Conservation (phyloP, 2,113 vertebrate species). For the Atlantisia rogersi region DNA sequence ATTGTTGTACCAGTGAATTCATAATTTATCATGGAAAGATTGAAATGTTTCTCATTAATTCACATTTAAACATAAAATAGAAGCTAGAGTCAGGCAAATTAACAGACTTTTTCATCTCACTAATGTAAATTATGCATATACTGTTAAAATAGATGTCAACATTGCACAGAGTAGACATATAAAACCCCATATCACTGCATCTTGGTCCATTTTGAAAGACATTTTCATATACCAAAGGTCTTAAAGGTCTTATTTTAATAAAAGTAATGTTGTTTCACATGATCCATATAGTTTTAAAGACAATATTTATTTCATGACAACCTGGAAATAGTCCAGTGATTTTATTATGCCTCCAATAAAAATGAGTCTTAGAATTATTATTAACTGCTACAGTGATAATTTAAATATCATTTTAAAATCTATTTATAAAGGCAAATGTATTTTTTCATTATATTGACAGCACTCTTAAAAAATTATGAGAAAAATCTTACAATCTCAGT, state of each 20-base stretch:
- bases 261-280: not conserved
- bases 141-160: not conserved
- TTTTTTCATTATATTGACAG: not conserved
- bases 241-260: not conserved
- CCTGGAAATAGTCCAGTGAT: not conserved
- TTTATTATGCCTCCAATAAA: not conserved
- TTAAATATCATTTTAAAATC: not conserved
- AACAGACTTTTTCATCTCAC: not conserved
- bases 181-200: not conserved
- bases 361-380: not conserved
- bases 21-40: not conserved
- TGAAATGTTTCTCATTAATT: not conserved
- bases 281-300: not conserved
- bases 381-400: not conserved
- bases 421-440: not conserved
- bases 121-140: not conserved
- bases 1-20: not conserved
- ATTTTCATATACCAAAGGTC: not conserved
- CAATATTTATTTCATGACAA: not conserved
- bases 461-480: not conserved
- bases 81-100: not conserved
- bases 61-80: not conserved
- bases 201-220: not conserved
- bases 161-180: not conserved
- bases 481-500: no score